Evolutionary conservation across 2,797 vertebrate genomes (phyloP).

Genomic region (Peromyscus nudipes): DNA sequence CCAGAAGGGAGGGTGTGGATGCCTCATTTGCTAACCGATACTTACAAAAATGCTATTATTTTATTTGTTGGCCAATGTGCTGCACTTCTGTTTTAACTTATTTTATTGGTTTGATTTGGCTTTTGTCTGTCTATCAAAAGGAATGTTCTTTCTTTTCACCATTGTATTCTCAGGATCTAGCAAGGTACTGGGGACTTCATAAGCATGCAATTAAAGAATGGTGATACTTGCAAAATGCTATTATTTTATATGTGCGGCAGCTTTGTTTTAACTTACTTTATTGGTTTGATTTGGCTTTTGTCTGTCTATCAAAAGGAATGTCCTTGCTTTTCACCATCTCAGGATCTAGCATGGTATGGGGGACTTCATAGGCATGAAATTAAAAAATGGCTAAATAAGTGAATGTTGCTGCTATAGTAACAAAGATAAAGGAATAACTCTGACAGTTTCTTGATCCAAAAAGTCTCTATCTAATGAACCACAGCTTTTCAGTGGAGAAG

Average conservation of each 20-base stretch:
- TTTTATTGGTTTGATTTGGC: not conserved
- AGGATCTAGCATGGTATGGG: not conserved
- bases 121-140: not conserved
- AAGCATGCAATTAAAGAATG: slow-evolving; percentile 38
- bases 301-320: slow-evolving; percentile 28
- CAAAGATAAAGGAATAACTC: slow-evolving; percentile 35
- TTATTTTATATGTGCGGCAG: slow-evolving; percentile 5
- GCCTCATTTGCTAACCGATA: slow-evolving; percentile 18
- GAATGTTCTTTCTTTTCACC: slow-evolving; percentile 33
- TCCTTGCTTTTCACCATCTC: slow-evolving; percentile 7
- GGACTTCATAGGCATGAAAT: not conserved
- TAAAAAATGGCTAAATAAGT: slow-evolving; percentile 55
- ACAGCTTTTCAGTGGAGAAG: slow-evolving; percentile 4
- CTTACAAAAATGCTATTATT: not conserved
- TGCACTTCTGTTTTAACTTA: not conserved
- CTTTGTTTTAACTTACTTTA: not conserved
- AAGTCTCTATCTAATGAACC: slow-evolving; percentile 15
- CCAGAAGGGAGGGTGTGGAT: not conserved
- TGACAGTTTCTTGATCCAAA: slow-evolving; percentile 32
- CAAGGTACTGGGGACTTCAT: not conserved
- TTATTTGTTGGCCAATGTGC: not conserved
- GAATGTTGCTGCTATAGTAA: not conserved
- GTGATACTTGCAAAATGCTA: not conserved
- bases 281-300: not conserved
- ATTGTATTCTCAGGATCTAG: not conserved